phyloP scores from a whole-genome alignment of 2,888 invertebrate species.

The Dynastes hyllus region DNA sequence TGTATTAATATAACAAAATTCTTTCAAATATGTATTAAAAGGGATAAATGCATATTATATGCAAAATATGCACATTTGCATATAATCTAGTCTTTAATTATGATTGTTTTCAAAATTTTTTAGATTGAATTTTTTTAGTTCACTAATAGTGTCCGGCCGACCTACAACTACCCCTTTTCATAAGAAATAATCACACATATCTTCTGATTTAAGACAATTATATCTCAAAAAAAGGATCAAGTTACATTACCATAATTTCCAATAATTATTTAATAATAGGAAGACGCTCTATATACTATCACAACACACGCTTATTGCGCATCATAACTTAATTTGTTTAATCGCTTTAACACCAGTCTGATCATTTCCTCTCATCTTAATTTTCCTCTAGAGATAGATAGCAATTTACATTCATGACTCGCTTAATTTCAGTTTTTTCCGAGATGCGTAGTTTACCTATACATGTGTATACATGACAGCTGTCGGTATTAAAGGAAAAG shows the following conservation, averaged over 20 bases:
- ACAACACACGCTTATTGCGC: constrained; percentile 14
- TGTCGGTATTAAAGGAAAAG: background rate
- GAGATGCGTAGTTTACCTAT: background rate
- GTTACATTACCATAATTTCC: constrained; percentile 2
- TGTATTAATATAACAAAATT: no score
- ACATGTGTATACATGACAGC: constrained; percentile 16
- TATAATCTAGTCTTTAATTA: no score
- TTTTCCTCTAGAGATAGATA: constrained; percentile 17
- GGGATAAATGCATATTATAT: no score
- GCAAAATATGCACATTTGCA: no score
- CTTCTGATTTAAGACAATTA: background rate
- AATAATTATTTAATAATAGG: constrained; percentile 37
- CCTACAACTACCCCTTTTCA: no score
- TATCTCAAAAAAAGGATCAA: background rate
- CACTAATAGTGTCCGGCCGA: no score
- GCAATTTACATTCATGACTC: constrained; percentile 37
- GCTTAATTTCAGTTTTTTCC: constrained; percentile 11
- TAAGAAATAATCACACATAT: no score
- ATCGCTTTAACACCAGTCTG: constrained; percentile 16
- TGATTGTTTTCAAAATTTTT: no score
- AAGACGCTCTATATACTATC: constrained; percentile 3
- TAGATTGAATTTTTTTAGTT: no score
- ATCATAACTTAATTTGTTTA: constrained; percentile 21
- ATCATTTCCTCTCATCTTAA: constrained; percentile 4
- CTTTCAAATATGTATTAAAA: no score